phyloP scores from a whole-genome alignment of 35 echinoderm and acorn worm species.

The Apostichopus parvimensis region DNA sequence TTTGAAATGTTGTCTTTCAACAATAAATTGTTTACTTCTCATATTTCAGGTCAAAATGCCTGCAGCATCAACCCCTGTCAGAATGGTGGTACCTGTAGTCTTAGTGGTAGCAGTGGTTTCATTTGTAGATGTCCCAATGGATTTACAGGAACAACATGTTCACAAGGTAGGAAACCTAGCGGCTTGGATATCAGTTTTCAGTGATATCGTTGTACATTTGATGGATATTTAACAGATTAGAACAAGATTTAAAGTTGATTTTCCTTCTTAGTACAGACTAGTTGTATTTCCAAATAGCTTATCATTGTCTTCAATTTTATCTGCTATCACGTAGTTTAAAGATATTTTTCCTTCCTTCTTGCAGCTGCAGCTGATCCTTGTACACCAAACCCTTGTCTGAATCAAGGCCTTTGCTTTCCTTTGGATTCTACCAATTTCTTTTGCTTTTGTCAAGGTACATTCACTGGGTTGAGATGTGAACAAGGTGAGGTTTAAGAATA shows the following conservation, averaged over 20 bases:
- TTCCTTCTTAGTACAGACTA: no score
- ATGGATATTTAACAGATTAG: no score
- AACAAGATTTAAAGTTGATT: no score
- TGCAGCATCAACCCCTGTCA: constrained; percentile 19
- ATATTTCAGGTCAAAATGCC: constrained; percentile 45
- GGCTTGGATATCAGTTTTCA: no score
- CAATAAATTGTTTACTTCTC: neutral
- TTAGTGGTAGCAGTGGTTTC: constrained; percentile 10
- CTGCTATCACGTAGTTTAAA: neutral
- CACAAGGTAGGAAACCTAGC: neutral
- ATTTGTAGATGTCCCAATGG: constrained; percentile 44
- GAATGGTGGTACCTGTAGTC: constrained; percentile 1
- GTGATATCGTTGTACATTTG: neutral
- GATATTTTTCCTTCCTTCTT: neutral
- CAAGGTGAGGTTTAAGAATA: neutral
- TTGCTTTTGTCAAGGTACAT: neutral
- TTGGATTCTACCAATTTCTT: neutral
- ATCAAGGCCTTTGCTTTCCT: neutral
- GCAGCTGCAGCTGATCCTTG: neutral
- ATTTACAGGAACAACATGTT: neutral
- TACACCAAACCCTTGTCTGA: constrained; percentile 10
- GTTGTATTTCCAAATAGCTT: no score
- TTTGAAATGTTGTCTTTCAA: no score
- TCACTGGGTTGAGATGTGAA: neutral
- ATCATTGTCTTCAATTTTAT: no score